Conservation (phyloP, 2,113 vertebrate genomes). For the Lynx canadensis region DNA sequence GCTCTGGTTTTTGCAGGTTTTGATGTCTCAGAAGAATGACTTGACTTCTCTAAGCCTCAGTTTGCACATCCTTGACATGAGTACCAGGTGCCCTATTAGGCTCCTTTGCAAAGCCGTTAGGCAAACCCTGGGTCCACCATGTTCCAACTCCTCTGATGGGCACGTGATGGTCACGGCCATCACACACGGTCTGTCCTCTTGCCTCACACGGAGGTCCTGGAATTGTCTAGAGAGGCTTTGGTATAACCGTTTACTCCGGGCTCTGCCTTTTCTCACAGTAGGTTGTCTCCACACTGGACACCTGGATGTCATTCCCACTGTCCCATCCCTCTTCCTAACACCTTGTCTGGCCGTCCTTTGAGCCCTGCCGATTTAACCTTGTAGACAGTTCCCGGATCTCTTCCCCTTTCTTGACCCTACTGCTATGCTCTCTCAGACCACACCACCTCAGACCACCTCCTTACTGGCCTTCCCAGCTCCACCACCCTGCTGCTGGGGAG, state of each 20-base stretch:
- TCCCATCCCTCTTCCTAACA: not conserved
- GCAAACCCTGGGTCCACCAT: accelerated
- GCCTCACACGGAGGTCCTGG: not conserved
- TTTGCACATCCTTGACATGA: not conserved
- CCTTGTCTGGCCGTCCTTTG: not conserved
- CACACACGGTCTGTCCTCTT: not conserved
- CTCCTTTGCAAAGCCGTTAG: not conserved
- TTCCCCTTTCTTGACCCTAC: not conserved
- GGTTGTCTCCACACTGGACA: not conserved
- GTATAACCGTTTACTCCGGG: not conserved
- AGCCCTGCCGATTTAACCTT: not conserved
- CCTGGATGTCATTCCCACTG: not conserved
- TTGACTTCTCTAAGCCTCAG: not conserved
- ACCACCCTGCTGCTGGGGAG: not conserved
- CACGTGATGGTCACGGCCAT: not conserved
- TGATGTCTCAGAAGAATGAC: not conserved
- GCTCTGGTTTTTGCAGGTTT: not conserved
- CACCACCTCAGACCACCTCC: not conserved
- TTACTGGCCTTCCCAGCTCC: not conserved
- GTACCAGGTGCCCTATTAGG: not conserved
- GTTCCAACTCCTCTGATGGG: not conserved
- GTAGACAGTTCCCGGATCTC: not conserved
- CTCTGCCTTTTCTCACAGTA: not conserved
- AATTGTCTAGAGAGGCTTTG: not conserved
- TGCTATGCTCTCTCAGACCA: accelerated